A percentile compares a stretch with the other conserved stretches of the same genome.
These are phyloP conservation scores for Oscheius sp. DNA, from an alignment of 2,888 invertebrate species.

Conservation along the genomic window DNA sequence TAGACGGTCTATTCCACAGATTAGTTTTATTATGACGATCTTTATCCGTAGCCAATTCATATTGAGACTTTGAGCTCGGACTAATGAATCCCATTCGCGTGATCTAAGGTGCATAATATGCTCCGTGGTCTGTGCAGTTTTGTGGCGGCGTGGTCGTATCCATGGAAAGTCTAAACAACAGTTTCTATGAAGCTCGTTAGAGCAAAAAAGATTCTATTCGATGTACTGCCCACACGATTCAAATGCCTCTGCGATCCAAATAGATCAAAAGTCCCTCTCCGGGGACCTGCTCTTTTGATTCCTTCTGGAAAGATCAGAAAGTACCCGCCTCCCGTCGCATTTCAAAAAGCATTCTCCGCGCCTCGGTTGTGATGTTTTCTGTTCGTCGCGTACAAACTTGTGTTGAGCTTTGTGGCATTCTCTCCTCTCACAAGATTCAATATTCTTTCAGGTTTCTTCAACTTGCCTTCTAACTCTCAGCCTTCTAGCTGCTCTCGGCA, in stretches of 20 bases:
- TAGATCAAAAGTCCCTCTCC: not conserved
- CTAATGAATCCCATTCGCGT: no score
- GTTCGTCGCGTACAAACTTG: slow-evolving; percentile 1
- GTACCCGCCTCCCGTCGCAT: not conserved
- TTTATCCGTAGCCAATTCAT: no score
- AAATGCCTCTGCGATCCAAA: not conserved
- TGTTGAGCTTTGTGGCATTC: not conserved
- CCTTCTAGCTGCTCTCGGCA: slow-evolving; percentile 13
- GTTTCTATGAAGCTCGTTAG: not conserved
- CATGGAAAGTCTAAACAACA: slow-evolving; percentile 15
- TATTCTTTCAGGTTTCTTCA: slow-evolving; percentile 13
- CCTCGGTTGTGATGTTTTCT: not conserved
- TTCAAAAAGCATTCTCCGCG: not conserved
- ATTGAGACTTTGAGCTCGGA: no score
- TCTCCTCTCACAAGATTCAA: no score
- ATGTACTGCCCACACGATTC: not conserved
- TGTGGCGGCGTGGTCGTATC: not conserved
- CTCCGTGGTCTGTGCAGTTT: slow-evolving; percentile 10
- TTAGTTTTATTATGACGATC: no score
- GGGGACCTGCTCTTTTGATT: not conserved
- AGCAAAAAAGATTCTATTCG: not conserved
- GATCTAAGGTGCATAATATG: no score
- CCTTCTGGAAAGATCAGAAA: not conserved
- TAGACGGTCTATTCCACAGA: no score
- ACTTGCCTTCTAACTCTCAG: not conserved